phyloP scores from a whole-genome alignment of 2,113 vertebrate genomes.

The Bagarius yarrelli region DNA sequence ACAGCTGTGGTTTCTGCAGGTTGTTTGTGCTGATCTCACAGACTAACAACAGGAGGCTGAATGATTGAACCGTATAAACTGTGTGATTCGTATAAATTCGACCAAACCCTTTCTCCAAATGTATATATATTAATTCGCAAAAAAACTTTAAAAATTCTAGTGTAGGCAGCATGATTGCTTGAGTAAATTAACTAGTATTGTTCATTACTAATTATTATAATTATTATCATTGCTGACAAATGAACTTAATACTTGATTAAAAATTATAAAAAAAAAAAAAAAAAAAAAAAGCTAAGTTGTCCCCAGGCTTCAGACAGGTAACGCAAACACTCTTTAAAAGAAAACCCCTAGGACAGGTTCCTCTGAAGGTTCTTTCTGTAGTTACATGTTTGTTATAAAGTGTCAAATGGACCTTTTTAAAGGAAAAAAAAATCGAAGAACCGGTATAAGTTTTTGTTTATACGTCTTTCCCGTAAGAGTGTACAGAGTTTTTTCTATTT shows the following conservation, averaged over 20 bases:
- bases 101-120: too few relatives aligned
- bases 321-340: neutral
- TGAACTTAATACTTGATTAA: neutral
- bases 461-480: neutral
- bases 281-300: slow-evolving; percentile 8
- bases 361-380: neutral
- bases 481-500: neutral
- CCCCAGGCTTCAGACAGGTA: neutral
- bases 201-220: neutral
- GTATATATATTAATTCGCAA: neutral
- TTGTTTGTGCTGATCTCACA: too few relatives aligned
- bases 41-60: too few relatives aligned
- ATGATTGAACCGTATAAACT: too few relatives aligned
- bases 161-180: neutral
- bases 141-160: neutral
- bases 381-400: neutral
- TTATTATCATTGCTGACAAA: neutral
- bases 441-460: neutral
- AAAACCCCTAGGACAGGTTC: neutral
- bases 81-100: too few relatives aligned
- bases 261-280: too few relatives aligned
- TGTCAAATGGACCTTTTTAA: neutral
- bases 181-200: neutral
- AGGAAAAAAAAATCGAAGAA: neutral
- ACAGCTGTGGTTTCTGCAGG: too few relatives aligned